Evolutionary conservation across 2,888 invertebrate genomes (phyloP), one percentile per base, ranked within the genome.

Genomic region (Synanthedon myopaeformis): DNA sequence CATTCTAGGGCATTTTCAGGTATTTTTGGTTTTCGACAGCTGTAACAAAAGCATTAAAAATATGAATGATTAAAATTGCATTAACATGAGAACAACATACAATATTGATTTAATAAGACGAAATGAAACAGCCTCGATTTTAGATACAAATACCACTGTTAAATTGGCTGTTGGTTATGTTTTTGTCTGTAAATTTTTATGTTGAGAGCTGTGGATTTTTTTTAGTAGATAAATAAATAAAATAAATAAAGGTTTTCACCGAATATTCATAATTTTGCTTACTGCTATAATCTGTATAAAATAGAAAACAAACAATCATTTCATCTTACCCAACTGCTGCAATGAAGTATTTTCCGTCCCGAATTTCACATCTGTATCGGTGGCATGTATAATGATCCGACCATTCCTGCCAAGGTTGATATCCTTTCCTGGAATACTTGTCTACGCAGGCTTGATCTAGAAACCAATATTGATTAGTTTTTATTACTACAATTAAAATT

Each of bases 371-470:
- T 65, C 87, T 66, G 57, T 87, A 87, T 41, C 87, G 62, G 55
- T 87, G 87, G 57, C 87, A 87, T 0, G 87, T 87, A 57, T 87
- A 87, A 56, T 87, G 87, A 56, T 87, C 87, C 0, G 87, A 87
- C 87, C 87, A 87, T 55, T 87, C 87, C 52, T 87, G 87, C 87
- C 87, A 87, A 0, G 87, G 87, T 56, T 87, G 87, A 56, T 87
- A 87, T 1, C 87, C 87, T 67, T 87, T 87, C 57, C 87, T 77
- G n/a, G 87, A 87, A 56, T 87, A 87, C 70, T 87, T 87, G 54
- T 87, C 87, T 1, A 87, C 84, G 56, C 87, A 87, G 0, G 87
- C 87, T 75, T 87, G 87, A 66, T 85, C 87, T 87, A 65, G 23
- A 63, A 65, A 45, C 14, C n/a, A n/a, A n/a, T 45, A 45, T 45